Conservation (phyloP, 2,888 invertebrate genomes). For the Phytoseiulus persimilis region DNA sequence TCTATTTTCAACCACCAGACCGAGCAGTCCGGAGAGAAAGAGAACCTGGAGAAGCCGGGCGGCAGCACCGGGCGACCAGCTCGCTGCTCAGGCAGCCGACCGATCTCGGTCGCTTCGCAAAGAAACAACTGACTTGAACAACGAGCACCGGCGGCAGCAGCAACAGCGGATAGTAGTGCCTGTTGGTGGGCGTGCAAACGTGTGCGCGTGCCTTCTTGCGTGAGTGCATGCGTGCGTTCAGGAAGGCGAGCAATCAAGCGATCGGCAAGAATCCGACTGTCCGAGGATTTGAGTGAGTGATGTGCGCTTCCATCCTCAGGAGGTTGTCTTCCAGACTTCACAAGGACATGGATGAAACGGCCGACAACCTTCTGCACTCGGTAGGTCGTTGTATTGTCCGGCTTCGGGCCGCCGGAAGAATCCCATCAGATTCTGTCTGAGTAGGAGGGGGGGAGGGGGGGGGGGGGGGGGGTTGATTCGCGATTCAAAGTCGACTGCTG, state of each 20-base stretch:
- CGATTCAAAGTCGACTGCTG: too few relatives aligned
- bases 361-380: slow-evolving; percentile 13
- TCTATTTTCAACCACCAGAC: slow-evolving; percentile 20
- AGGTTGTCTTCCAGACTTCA: slow-evolving; percentile 35
- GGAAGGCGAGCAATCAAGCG: neutral
- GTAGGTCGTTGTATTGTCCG: neutral
- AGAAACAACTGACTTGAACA: neutral
- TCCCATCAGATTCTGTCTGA: too few relatives aligned
- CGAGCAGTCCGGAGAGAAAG: slow-evolving; percentile 12
- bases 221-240: neutral
- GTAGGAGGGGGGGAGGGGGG: too few relatives aligned
- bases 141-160: neutral
- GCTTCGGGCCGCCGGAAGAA: too few relatives aligned
- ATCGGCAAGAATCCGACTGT: neutral
- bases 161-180: neutral
- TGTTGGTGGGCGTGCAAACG: neutral
- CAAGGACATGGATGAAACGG: slow-evolving; percentile 34
- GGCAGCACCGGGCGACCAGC: slow-evolving; percentile 11
- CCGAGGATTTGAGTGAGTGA: neutral
- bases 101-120: neutral
- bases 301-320: slow-evolving; percentile 32
- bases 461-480: too few relatives aligned
- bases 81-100: neutral
- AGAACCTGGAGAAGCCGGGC: neutral
- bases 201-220: neutral